Percentiles rank a stretch among this genome's conserved stretches.
phyloP scores from a whole-genome alignment of 2,888 invertebrate species.

The Myopa testacea region DNA sequence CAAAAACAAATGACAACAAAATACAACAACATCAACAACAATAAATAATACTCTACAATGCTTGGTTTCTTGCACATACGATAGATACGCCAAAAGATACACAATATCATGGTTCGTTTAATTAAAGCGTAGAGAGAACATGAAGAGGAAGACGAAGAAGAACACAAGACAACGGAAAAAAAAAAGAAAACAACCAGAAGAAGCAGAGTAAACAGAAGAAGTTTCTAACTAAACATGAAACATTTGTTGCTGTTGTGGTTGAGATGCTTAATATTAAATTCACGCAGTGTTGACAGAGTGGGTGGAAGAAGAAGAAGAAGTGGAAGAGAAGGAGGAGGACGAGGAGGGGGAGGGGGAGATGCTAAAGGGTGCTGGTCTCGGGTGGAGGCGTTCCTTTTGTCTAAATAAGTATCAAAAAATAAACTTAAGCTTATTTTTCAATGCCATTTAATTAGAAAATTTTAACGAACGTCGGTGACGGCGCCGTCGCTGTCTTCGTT shows the following conservation, averaged over 20 bases:
- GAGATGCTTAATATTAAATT: not conserved
- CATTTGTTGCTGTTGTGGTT: not conserved
- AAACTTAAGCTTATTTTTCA: conserved; percentile 1
- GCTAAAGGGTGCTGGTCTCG: not conserved
- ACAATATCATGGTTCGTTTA: conserved; percentile 5
- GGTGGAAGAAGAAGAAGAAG: not conserved
- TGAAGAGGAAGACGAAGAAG: not conserved
- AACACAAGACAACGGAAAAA: not conserved
- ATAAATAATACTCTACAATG: not conserved
- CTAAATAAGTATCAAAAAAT: not conserved
- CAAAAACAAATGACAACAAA: too few relatives aligned
- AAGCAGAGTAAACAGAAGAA: not conserved
- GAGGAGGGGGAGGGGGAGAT: not conserved
- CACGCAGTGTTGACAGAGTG: not conserved
- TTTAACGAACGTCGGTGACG: not conserved
- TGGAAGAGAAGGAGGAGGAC: not conserved
- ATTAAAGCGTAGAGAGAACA: not conserved
- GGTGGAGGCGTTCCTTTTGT: not conserved
- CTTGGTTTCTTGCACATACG: too few relatives aligned
- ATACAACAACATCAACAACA: conserved; percentile 3
- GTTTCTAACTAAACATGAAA: not conserved
- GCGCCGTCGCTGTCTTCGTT: too few relatives aligned
- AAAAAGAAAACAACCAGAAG: not conserved
- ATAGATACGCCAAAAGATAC: not conserved
- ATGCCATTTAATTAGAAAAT: conserved; percentile 18